These are phyloP conservation scores for Circaetus gallicus DNA, from an alignment of 2,113 vertebrate genomes.

Conservation along the genomic window DNA sequence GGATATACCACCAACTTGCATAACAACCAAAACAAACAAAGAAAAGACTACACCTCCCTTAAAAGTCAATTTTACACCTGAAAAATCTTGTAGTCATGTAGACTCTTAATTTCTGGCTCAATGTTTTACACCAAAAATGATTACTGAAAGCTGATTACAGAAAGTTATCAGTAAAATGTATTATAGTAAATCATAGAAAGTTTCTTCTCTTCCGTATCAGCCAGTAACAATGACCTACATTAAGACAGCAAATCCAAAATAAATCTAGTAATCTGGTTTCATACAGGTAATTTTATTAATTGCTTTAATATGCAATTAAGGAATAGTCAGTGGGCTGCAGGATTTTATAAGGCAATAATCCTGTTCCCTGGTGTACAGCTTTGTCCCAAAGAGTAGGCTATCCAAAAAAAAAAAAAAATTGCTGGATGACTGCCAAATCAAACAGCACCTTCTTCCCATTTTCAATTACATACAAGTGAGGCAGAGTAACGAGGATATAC, in stretches of 20 bases:
- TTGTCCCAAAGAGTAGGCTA: constrained; percentile 23
- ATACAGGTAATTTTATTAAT: constrained; percentile 52
- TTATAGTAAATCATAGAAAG: neutral
- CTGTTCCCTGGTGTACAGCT: neutral
- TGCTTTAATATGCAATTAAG: constrained; percentile 50
- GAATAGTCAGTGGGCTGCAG: constrained; percentile 20
- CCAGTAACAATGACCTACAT: neutral
- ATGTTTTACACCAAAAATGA: neutral
- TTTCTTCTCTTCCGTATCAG: neutral
- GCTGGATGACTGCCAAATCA: constrained; percentile 50
- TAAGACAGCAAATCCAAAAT: neutral
- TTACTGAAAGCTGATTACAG: neutral
- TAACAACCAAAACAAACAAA: neutral
- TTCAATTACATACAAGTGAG: constrained; percentile 33
- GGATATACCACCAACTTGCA: neutral
- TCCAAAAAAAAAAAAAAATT: neutral
- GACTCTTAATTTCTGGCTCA: neutral
- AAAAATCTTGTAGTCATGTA: neutral
- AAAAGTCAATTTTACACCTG: neutral
- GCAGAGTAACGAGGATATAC: constrained; percentile 38
- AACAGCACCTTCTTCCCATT: constrained; percentile 54
- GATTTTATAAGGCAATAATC: constrained; percentile 52
- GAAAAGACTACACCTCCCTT: neutral
- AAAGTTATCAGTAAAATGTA: neutral
- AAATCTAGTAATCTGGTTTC: constrained; percentile 24